Evolutionary conservation across 2,797 vertebrate genomes (phyloP), one percentile per base, ranked within the genome.

Genomic region (Scolopax bukidnonensis): DNA sequence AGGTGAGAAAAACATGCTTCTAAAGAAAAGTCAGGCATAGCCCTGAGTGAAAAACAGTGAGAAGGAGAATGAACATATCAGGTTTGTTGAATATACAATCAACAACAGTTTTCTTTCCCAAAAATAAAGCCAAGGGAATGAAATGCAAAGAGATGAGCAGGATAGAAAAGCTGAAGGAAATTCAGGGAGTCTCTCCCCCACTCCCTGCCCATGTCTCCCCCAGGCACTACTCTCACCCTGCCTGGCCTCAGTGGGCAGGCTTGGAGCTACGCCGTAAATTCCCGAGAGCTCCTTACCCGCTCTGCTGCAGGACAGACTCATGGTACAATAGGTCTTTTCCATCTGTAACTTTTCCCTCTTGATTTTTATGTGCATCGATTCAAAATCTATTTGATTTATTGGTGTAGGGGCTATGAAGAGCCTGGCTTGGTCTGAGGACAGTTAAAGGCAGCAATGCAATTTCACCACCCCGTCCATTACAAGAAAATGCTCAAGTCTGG

Each of bases 1-100:
- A 95, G 94, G 95, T 91, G 90, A 91, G 95, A 95, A 94, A 95
- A 96, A 92, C 88, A 90, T 79, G 90, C 92, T 94, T 92, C 95
- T 95, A 61, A 87, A 71, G 89, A 95, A 91, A 88, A 93, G 90
- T 87, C 79, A 89, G 91, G 85, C 87, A 94, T 7, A 95, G 68
- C 41, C 56, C 61, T 73, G 56, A 92, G 73, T 87, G 71, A 94
- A 97, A 96, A 96, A 91, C 92, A 93, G 63, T 57, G 51, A 83
- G 50, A 38, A 75, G 76, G 67, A 89, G 83, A 89, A 93, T 2
- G 27, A 96, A 79, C 0, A 0, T 80, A 95, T 68, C 38, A 0
- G 53, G 57, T 95, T 94, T 96, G 70, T 50, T 73, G 84, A 93
- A 90, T 73, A 93, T 48, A 92, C 64, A 89, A 94, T 54, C 86